Base-by-base conservation (phyloP, 2,113 vertebrate species). In the Scophthalmus maximus region DNA sequence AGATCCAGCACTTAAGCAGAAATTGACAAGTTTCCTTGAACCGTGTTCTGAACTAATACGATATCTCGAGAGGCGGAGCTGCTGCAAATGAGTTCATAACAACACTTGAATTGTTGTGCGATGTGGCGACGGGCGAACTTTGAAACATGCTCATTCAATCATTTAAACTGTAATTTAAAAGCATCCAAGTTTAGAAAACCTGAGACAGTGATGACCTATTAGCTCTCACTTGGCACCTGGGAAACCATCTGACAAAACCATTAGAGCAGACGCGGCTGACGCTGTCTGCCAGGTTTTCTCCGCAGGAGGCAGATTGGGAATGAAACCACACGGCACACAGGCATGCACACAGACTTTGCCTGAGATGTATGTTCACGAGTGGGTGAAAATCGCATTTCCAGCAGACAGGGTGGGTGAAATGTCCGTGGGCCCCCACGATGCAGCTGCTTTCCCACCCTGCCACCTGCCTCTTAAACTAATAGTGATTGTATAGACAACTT, bases 391-490 rank as follows among this genome's bases (percentile, higher is more conserved):
- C 91, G 55, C 92, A 94, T 94, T 94, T 94, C 84, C 88, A 89
- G 81, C 75, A 90, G 91, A 90, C 91, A 87, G 86, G 79, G 76
- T 44, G 83, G 83, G 62, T 72, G 88, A 88, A 71, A 87, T 49
- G 87, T 63, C 81, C 76, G 75, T 82, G 81, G 86, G 83, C 88
- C 77, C 80, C 83, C 81, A 85, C 72, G 40, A 68, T 57, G 88
- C 93, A 94, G 93, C 93, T 94, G 93, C 89, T 89, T 84, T 90
- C 78, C 86, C 85, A 79, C 88, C 81, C 87, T 74, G 84, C 93
- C 94, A 94, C 94, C 94, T 94, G 94, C 93, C 92, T 69, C 68
- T 73, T 94, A 93, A 94, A 94, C 92, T 93, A 93, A 94, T 94
- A 91, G 87, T 86, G 83, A 91, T 85, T 83, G 86, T 87, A 91